Conservation (phyloP, 2,113 vertebrate genomes). For the Genyomyrus donnyi region DNA sequence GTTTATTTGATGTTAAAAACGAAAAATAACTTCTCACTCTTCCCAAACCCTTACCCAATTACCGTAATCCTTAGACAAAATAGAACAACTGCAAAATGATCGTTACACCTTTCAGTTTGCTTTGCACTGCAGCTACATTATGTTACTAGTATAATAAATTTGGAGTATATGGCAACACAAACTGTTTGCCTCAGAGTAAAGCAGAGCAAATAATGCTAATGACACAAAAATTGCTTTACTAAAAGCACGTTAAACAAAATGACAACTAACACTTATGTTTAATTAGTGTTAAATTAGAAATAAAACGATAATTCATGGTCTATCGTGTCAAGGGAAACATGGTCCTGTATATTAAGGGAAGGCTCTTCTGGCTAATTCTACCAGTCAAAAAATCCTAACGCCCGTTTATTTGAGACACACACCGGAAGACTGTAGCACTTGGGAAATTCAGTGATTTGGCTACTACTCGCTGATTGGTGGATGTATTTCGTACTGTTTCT, state of each 20-base stretch:
- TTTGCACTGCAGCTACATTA: background rate
- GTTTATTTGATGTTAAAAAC: background rate
- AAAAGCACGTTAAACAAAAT: background rate
- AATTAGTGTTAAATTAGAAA: background rate
- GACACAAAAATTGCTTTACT: background rate
- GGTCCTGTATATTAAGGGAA: background rate
- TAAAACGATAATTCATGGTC: background rate
- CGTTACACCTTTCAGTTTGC: background rate
- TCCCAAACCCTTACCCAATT: background rate
- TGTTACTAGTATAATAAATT: background rate
- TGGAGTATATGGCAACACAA: background rate
- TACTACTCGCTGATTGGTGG: background rate
- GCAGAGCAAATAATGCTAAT: background rate
- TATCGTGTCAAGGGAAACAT: background rate
- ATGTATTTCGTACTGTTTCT: background rate
- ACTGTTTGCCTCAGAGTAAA: background rate
- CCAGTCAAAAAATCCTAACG: background rate
- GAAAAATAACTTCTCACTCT: background rate
- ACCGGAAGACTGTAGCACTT: background rate
- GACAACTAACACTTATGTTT: background rate
- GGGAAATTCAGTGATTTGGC: background rate
- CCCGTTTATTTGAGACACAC: background rate
- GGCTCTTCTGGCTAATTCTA: background rate
- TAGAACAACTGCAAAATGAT: background rate
- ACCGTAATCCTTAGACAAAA: slow-evolving; percentile 4